Evolutionary conservation across 2,113 vertebrate genomes (phyloP), one percentile per base, ranked within the genome.

Genomic region (Nestor notabilis): DNA sequence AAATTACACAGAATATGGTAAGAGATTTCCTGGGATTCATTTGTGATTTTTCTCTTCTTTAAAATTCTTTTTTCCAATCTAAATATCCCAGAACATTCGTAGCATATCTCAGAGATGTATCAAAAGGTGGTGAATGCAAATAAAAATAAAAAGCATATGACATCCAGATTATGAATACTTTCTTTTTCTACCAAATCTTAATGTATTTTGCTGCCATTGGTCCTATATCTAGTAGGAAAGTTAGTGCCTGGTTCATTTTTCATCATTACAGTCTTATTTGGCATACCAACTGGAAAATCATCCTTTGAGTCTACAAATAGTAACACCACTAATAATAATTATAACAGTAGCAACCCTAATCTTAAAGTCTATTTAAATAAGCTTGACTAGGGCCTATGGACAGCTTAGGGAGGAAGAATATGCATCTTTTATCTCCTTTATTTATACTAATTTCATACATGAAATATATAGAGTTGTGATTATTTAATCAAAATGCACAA

Each of bases 401-500:
- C 20, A 81, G 2, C 13, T 33, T 25, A 72, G 11, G 21, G 7
- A 37, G 13, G 5, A 74, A 90, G 66, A 72, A 31, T 35, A 65
- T 2, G 0, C 17, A 86, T 23, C 2, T 83, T 83, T 63, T 68
- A n/a, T 63, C 15, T 89, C 21, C 21, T 53, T 89, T 64, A 91
- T 74, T 60, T 66, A 79, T 82, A 70, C 7, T 25, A 31, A 21
- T 80, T 88, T 76, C 28, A 72, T 53, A 55, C 5, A 41, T 23
- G 2, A 87, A 88, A 91, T 58, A 25, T 11, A n/a, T 33, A 53
- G 28, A 60, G 10, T 33, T 77, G 29, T 52, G 28, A 56, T 53
- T 92, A 60, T 49, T 88, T 85, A 91, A 91, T 79, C 27, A 83
- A 93, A 93, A 95, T 28, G 8, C 35, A 69, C 33, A 83, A n/a